Conservation (phyloP, 2,797 vertebrate species). For the Sebastes hopkinsi region DNA sequence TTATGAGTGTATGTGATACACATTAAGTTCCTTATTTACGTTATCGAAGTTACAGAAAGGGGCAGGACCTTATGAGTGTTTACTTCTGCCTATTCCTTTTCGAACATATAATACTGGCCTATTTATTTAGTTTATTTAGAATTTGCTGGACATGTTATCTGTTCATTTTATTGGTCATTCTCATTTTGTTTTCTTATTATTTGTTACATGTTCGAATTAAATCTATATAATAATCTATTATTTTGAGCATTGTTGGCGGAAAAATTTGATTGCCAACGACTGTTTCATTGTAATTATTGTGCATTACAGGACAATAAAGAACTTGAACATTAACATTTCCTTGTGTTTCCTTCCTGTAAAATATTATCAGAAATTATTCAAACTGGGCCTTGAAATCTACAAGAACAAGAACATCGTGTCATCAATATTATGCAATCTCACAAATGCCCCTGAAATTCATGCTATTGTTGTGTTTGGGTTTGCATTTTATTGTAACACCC, state of each 20-base stretch:
- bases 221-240: no score
- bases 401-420: background rate
- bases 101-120: background rate
- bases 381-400: background rate
- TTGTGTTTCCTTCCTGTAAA: background rate
- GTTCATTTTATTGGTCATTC: no score
- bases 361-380: background rate
- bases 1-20: no score
- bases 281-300: background rate
- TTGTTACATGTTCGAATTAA: no score
- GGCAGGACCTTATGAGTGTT: no score
- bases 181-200: no score
- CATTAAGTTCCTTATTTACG: no score
- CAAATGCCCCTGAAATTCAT: background rate
- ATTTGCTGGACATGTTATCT: no score
- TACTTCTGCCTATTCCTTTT: no score
- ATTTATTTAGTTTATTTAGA: background rate
- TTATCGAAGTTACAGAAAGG: no score
- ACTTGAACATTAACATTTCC: background rate
- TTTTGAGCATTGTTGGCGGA: background rate
- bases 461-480: background rate
- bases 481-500: background rate
- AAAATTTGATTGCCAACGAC: background rate
- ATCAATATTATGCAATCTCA: background rate
- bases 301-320: background rate